Evolutionary conservation across 1,140 invertebrate species (phyloP), one percentile per base, ranked within the genome.

Genomic region (Drosophila dunni): DNA sequence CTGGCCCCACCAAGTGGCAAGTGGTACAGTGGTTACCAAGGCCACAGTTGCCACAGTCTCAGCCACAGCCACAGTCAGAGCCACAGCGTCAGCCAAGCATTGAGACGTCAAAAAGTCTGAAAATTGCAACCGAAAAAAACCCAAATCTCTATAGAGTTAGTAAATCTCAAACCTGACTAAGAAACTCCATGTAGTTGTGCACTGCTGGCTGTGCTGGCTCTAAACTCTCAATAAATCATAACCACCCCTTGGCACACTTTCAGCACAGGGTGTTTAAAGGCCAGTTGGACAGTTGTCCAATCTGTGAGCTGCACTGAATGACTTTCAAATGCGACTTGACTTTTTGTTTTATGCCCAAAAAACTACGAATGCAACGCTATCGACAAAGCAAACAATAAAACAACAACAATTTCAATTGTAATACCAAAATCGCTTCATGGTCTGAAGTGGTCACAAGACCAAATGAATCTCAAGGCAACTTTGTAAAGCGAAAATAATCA

Each of bases 61-160:
- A 29, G 58, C 33, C 3, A 11, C 51, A 7, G 56, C 38, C 56
- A 17, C 24, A 48, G 45, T 24, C 10, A 15, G 24, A 40, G 44
- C 44, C 4, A 17, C 44, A 53, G 6, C 13, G 40, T 33, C 13
- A 33, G 8, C 50, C 45, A 64, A 50, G 24, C 68, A 61, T 76
- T 75, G 53, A 66, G 68, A 72, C 20, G 58, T 66, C 74, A 10
- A 50, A 67, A 44, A 72, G 56, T 72, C 69, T 46, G 20, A 40
- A 38, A 33, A 53, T 13, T 40, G 17, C 11, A 42, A 5, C 7
- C 8, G 17, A 15, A 56, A 56, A 8, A 24, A 1, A 57, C 9
- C 4, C 7, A 34, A 36, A 34, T 11, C 7, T 5, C 3, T 45
- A 45, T 11, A 45, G 15, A 45, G 7, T 15, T 15, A 29, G 15